These are phyloP conservation scores for Syngnathus typhle DNA, from an alignment of 2,113 vertebrate genomes.

Conservation along the genomic window DNA sequence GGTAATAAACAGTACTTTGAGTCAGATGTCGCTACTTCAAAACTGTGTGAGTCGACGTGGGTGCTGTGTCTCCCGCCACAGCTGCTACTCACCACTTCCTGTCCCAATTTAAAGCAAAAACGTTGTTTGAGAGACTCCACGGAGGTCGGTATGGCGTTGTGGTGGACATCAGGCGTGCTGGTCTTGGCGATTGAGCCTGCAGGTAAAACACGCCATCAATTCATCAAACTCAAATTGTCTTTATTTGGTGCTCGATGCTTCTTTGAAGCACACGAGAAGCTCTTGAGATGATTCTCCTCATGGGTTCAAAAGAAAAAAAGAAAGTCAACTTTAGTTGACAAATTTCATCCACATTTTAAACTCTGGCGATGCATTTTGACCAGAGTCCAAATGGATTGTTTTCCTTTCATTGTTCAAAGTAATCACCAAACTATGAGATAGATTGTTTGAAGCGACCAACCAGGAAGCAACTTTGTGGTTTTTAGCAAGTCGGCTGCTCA, in stretches of 20 bases:
- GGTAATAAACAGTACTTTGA: background rate
- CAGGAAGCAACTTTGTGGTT: background rate
- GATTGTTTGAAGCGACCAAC: background rate
- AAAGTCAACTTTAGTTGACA: background rate
- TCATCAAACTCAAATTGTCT: background rate
- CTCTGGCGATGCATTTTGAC: background rate
- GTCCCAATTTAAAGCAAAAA: constrained; percentile 22
- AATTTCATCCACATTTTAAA: background rate
- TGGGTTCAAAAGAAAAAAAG: background rate
- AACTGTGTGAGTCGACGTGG: constrained; percentile 5
- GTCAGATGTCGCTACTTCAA: background rate
- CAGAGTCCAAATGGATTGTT: background rate
- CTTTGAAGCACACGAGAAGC: background rate
- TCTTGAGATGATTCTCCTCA: background rate
- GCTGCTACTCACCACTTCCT: constrained; percentile 63
- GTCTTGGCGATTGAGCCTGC: constrained; percentile 24
- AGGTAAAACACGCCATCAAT: constrained; percentile 38
- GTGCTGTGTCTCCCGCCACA: constrained; percentile 33
- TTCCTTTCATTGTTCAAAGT: background rate
- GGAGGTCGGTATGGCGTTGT: constrained; percentile 21
- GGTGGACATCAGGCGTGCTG: constrained; percentile 22
- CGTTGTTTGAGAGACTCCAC: background rate
- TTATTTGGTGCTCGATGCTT: background rate
- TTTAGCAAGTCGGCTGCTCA: background rate
- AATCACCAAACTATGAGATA: background rate